Evolutionary conservation across 2,113 vertebrate genomes (phyloP).

Genomic region (Petrocephalus microphthalmus): DNA sequence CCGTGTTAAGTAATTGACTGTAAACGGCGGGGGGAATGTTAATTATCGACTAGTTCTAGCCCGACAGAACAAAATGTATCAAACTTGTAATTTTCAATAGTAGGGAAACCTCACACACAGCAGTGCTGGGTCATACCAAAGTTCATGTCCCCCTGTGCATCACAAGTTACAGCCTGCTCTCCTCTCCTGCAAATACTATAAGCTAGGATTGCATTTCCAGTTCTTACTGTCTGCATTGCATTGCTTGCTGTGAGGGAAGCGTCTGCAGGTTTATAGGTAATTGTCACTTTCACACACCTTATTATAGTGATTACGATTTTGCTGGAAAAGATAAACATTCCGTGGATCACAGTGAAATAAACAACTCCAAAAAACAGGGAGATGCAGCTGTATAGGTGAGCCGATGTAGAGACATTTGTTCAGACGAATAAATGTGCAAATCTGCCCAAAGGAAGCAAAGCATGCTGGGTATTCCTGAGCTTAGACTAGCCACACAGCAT

Average conservation of each 20-base stretch:
- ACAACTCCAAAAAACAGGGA: conserved; percentile 22
- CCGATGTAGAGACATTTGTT: neutral
- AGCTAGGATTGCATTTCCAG: neutral
- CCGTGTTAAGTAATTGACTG: conserved; percentile 59
- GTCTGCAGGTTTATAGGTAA: conserved; percentile 1
- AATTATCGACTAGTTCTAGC: conserved; percentile 49
- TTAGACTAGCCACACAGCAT: too few species aligned
- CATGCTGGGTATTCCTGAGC: neutral
- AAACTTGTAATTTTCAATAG: conserved; percentile 43
- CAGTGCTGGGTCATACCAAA: conserved; percentile 30
- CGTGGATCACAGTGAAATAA: neutral
- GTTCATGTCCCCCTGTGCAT: conserved; percentile 29
- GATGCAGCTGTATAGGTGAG: neutral
- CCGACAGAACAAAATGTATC: conserved; percentile 50
- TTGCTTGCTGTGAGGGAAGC: neutral
- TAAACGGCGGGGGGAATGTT: conserved; percentile 61
- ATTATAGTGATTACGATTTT: neutral
- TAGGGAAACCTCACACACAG: conserved; percentile 43
- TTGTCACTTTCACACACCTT: conserved; percentile 1
- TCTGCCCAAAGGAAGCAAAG: neutral
- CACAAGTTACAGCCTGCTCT: neutral
- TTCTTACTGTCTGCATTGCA: neutral
- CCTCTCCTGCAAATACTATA: neutral
- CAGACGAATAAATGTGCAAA: neutral
- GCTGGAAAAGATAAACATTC: conserved; percentile 10